Base-by-base conservation (phyloP, 2,797 vertebrate species). In the Smutsia temminckii region DNA sequence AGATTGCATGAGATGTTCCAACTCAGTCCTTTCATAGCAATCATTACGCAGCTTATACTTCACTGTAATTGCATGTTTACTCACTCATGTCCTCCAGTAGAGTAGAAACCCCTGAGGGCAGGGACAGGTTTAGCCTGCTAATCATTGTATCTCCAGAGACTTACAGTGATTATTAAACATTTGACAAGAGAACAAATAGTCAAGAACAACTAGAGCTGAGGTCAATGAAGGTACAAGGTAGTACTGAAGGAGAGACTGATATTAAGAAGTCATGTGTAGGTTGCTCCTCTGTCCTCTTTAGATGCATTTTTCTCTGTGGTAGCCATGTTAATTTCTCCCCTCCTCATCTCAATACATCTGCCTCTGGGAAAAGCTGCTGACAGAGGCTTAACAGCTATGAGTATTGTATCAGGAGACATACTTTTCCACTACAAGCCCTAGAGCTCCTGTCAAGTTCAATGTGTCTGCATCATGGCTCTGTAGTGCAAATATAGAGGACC, bases 271-370 rank as follows among this genome's bases (percentile, higher is more conserved):
- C 20, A 8, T 4, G 8, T 0, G 5, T 14, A n/a, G 61, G 34
- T 14, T 46, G 29, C 1, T 27, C 32, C 34, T 71, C 37, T 49
- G 7, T 64, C 64, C 20, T 79, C 42, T 46, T 25, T 51, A 21
- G 3, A 46, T 4, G 9, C 3, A 0, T 77, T 77, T 77, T n/a
- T 18, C 21, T 61, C 21, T 3, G 3, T 0, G 3, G 40, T 8
- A 4, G 34, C 23, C 20, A 13, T 16, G 25, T 21, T 53, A 25
- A 25, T 40, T 72, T 85, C 5, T 85, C 68, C 34, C 64, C 34
- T 40, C 25, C 23, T 86, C 59, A 8, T 79, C 46, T 68, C 9
- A 40, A 6, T 10, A n/a, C 10, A 17, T 29, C 27, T 77, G 40
- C 23, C 40, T 66, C 46, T 46, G 37, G 63, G 46, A 42, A 86